Conservation (phyloP, 1,140 invertebrate genomes). For the Penaeus chinensis region DNA sequence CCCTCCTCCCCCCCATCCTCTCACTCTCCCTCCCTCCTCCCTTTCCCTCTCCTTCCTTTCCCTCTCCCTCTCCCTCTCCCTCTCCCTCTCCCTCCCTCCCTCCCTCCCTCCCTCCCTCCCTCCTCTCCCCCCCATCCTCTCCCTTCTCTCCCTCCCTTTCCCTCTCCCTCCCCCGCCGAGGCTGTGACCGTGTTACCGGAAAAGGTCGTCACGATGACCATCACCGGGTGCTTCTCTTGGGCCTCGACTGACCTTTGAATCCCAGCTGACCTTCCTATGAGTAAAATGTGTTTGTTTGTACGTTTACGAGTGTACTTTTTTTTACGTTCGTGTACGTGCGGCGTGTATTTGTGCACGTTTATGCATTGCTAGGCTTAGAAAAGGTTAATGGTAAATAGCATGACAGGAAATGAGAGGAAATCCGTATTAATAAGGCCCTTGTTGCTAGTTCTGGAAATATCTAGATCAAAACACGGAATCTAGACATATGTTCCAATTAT, state of each 20-base stretch:
- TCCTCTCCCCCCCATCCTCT: neutral
- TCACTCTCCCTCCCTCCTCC: neutral
- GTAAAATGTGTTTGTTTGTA: no score
- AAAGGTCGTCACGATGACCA: no score
- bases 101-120: neutral
- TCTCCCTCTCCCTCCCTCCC: neutral
- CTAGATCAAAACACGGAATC: no score
- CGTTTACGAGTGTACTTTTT: no score
- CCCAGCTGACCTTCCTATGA: no score
- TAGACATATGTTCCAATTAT: neutral
- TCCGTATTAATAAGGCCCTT: no score
- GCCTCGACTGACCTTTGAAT: no score
- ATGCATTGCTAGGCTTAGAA: neutral
- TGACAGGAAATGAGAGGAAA: no score
- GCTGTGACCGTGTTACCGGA: no score
- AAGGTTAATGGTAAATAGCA: neutral
- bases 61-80: neutral
- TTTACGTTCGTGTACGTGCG: no score
- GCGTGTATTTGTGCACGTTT: neutral
- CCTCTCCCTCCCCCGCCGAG: neutral
- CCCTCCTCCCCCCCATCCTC: neutral
- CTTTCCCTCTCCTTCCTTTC: neutral
- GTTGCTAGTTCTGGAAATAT: no score
- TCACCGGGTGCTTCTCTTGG: no score
- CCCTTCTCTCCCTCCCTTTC: neutral